Evolutionary conservation across 2,888 invertebrate species (phyloP).

Genomic region (Morinoia aosen): DNA sequence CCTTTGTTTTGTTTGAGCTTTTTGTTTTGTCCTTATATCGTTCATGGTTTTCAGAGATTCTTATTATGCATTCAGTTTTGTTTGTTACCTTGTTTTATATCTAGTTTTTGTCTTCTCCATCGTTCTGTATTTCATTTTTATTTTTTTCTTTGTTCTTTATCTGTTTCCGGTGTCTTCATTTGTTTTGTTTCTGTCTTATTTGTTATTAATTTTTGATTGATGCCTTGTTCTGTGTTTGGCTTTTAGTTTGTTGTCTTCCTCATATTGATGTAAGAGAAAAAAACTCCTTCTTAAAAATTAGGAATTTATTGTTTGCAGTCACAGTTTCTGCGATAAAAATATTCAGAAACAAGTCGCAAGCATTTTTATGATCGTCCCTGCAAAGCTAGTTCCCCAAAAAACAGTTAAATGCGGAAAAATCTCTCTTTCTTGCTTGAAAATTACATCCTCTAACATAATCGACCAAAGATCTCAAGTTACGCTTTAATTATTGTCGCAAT

Average conservation of each 20-base stretch:
- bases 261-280: too few species aligned
- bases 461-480: neutral
- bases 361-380: neutral
- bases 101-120: neutral
- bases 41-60: neutral
- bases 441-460: neutral
- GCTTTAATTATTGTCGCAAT: neutral
- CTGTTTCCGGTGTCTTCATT: too few species aligned
- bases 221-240: too few species aligned
- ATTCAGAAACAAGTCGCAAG: too few species aligned
- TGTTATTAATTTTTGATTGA: too few species aligned
- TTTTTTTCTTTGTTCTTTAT: neutral
- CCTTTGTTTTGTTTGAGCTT: too few species aligned
- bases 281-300: too few species aligned
- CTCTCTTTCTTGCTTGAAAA: neutral
- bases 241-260: too few species aligned
- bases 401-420: neutral
- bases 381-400: neutral
- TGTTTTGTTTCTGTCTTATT: too few species aligned
- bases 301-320: too few species aligned
- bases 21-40: neutral
- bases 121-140: neutral
- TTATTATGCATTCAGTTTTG: neutral
- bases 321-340: too few species aligned
- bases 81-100: neutral